Evolutionary conservation across 1,140 invertebrate genomes (phyloP).

Genomic region (Nephila pilipes): DNA sequence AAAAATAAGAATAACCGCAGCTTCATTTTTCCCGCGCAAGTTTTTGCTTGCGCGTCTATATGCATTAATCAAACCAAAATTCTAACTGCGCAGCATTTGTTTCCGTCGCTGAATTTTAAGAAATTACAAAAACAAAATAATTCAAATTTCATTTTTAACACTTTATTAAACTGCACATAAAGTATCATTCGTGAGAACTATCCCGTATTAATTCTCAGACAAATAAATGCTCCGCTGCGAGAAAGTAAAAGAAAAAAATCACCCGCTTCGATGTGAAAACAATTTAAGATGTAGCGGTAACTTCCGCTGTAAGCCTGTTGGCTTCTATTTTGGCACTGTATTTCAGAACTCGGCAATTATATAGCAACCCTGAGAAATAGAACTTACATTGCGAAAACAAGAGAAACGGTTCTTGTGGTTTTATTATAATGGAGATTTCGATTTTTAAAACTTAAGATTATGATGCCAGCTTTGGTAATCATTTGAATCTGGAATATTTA

Average conservation of each 20-base stretch:
- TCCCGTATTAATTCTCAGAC: background rate
- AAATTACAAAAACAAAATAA: too few species aligned
- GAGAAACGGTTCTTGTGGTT: background rate
- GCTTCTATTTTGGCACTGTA: background rate
- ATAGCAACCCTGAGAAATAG: background rate
- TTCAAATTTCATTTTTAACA: background rate
- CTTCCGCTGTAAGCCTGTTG: background rate
- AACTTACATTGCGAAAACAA: background rate
- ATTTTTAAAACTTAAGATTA: too few species aligned
- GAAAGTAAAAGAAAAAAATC: background rate
- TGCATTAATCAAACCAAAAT: background rate
- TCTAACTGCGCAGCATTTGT: background rate
- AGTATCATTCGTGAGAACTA: background rate
- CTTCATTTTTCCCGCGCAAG: background rate
- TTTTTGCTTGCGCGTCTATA: background rate
- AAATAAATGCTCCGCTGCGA: background rate
- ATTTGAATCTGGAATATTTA: too few species aligned
- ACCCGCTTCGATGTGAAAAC: background rate
- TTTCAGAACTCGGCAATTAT: background rate
- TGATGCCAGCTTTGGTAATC: too few species aligned
- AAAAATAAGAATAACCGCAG: background rate
- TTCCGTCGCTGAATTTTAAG: background rate
- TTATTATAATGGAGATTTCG: too few species aligned
- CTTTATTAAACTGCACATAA: background rate
- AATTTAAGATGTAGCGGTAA: conserved; percentile 28